phyloP scores from a whole-genome alignment of 1,140 invertebrate species.

The Polypedilum vanderplanki region DNA sequence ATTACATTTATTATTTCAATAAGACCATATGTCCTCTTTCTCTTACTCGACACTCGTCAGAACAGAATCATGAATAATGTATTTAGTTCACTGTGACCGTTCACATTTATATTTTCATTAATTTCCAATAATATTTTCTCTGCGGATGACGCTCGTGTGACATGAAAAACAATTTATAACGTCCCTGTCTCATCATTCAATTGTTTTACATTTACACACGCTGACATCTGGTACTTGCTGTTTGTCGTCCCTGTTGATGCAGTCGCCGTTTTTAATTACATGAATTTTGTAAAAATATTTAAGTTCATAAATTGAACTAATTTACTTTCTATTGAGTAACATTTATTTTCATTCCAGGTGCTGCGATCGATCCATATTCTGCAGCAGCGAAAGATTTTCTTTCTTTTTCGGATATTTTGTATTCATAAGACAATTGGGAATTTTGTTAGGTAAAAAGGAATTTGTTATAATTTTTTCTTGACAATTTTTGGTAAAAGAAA shows the following conservation, averaged over 20 bases:
- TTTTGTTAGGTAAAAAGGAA: not conserved
- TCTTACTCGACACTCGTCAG: not conserved
- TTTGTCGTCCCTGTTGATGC: no score
- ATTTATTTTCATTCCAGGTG: no score
- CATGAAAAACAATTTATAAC: constrained; percentile 8
- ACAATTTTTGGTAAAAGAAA: not conserved
- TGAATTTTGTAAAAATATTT: no score
- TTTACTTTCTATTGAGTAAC: constrained; percentile 9
- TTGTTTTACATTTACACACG: not conserved
- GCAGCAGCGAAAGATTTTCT: no score
- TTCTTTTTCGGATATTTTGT: no score
- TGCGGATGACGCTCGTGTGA: constrained; percentile 9
- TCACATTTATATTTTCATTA: constrained; percentile 20
- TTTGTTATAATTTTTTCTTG: not conserved
- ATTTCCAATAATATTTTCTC: constrained; percentile 16
- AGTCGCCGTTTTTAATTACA: constrained; percentile 1
- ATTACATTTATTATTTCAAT: not conserved
- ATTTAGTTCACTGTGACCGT: not conserved
- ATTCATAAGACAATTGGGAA: not conserved
- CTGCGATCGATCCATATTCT: no score
- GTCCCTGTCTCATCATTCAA: not conserved
- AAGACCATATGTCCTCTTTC: not conserved
- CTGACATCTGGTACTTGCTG: not conserved
- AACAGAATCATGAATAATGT: constrained; percentile 18
- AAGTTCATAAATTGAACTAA: not conserved